These are phyloP conservation scores for Trinorchestia longiramus DNA, from an alignment of 1,140 invertebrate species.

Conservation along the genomic window DNA sequence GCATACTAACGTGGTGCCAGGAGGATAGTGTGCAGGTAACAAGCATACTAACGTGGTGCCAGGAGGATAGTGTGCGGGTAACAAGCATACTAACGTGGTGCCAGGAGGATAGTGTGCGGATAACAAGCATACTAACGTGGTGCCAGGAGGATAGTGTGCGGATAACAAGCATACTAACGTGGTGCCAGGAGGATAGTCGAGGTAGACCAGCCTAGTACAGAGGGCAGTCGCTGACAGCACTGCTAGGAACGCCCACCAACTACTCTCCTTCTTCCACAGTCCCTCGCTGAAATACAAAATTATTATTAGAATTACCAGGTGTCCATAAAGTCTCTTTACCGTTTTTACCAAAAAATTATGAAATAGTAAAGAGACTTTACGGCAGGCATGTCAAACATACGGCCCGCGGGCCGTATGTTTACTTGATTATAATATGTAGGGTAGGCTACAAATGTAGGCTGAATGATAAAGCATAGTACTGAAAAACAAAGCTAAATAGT, in stretches of 20 bases:
- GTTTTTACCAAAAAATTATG: no score
- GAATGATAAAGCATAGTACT: no score
- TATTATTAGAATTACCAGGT: not conserved
- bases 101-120: not conserved
- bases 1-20: not conserved
- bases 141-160: not conserved
- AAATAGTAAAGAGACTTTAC: no score
- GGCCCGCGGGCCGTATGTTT: no score
- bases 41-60: not conserved
- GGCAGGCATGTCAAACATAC: no score
- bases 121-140: not conserved
- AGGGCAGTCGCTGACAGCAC: not conserved
- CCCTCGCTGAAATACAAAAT: not conserved
- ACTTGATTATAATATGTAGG: no score
- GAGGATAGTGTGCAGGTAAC: not conserved
- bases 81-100: not conserved
- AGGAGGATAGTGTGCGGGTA: not conserved
- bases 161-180: not conserved
- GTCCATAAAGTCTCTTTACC: no score
- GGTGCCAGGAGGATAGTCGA: conserved; percentile 52
- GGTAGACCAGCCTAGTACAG: conserved; percentile 23
- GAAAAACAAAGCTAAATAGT: no score
- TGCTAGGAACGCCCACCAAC: conserved; percentile 45
- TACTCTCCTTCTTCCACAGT: not conserved
- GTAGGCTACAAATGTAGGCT: no score